A percentile compares a stretch with the other conserved stretches of the same genome.
Conservation (phyloP, 2,888 invertebrate species). For the Apamea epomidion region DNA sequence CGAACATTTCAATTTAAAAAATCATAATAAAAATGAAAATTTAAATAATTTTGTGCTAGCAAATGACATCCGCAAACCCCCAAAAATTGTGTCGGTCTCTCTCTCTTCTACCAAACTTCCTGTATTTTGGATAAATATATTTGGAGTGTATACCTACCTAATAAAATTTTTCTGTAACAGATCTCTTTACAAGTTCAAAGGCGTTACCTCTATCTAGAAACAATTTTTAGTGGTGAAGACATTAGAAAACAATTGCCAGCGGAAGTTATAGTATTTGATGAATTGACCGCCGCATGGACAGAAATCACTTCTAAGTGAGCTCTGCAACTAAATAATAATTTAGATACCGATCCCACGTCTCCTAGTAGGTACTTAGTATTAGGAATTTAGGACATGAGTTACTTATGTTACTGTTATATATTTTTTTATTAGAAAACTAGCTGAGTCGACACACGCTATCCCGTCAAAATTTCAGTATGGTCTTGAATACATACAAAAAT, state of each 20-base stretch:
- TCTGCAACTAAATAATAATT: conserved; percentile 16
- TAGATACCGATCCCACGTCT: background rate
- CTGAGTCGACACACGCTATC: background rate
- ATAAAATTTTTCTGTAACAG: conserved; percentile 66
- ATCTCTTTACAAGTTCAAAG: conserved; percentile 95
- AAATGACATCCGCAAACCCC: too few relatives aligned
- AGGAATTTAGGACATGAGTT: background rate
- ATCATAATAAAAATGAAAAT: too few relatives aligned
- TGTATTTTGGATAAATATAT: background rate
- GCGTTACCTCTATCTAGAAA: conserved; percentile 96
- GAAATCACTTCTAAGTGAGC: conserved; percentile 91
- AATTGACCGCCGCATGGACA: conserved; percentile 93
- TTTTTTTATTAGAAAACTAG: background rate
- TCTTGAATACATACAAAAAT: background rate
- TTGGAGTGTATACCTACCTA: background rate
- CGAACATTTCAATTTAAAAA: too few relatives aligned
- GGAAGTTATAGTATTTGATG: conserved; percentile 94
- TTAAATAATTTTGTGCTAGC: too few relatives aligned
- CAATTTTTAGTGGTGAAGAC: conserved; percentile 96
- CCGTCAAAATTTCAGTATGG: background rate
- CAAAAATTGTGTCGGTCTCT: too few relatives aligned
- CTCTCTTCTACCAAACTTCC: too few relatives aligned
- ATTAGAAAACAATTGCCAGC: conserved; percentile 95
- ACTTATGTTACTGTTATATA: background rate
- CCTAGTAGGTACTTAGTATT: background rate